phyloP scores from a whole-genome alignment of 2,113 vertebrate species.

The Copsychus sechellarum region DNA sequence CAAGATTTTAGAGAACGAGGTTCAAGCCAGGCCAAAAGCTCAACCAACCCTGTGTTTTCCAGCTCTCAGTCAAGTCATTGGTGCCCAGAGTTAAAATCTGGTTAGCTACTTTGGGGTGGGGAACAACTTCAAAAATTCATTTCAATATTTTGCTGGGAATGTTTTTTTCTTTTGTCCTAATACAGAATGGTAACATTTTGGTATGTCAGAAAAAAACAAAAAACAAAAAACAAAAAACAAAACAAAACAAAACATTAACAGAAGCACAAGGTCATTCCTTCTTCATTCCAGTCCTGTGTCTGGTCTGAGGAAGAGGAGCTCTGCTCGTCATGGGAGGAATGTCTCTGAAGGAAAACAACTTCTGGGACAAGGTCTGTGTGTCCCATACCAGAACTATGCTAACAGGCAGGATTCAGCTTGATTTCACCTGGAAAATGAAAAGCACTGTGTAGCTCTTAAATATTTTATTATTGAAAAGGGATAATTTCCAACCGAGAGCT shows the following conservation, averaged over 20 bases:
- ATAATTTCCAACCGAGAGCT: background rate
- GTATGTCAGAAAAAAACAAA: background rate
- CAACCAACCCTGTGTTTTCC: background rate
- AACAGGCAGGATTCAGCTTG: background rate
- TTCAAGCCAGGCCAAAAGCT: background rate
- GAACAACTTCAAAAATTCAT: background rate
- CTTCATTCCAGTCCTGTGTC: background rate
- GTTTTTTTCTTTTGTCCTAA: background rate
- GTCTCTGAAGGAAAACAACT: background rate
- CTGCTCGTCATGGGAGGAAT: background rate
- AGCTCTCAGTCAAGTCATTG: background rate
- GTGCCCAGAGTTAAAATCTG: background rate
- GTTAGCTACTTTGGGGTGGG: background rate
- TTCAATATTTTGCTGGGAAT: background rate
- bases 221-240: no score
- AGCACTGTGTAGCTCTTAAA: background rate
- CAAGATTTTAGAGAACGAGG: background rate
- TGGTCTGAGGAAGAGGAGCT: background rate
- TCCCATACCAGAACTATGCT: background rate
- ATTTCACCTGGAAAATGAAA: conserved; percentile 11
- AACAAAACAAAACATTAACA: background rate
- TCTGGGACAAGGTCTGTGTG: background rate
- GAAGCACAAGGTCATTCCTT: background rate
- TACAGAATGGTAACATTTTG: background rate
- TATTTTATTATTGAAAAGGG: conserved; percentile 55